Evolutionary conservation across 2,113 vertebrate genomes (phyloP), one percentile per base, ranked within the genome.

Genomic region (Syngnathus scovelli): DNA sequence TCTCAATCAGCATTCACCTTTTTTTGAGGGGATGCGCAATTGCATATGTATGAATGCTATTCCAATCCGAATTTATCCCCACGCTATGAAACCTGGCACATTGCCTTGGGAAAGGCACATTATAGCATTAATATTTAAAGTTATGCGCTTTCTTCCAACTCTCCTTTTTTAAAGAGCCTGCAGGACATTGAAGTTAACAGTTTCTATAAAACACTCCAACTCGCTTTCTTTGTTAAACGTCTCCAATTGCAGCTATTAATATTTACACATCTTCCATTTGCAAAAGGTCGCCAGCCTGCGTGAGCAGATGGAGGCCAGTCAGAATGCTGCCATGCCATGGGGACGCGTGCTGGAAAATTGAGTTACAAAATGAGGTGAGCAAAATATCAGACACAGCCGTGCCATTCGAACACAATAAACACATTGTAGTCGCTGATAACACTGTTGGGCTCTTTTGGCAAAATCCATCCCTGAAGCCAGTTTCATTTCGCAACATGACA

Each of bases 241-340:
- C 18, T 61, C 36, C 18, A 18, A 38, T 65, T 77, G 61, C 59
- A 73, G 64, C 4, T 37, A 7, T 71, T 70, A 9, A 36, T 71
- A 54, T 67, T 71, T 68, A 77, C 39, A 67, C 54, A 71, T 70
- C 4, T 56, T 52, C 61, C 55, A 66, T 75, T 75, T 78, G 23
- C 52, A 23, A 71, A 75, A 75, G 67, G 76, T 84, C 60, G 11
- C 63, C 48, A 70, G 64, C 54, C 66, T 58, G 82, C 61, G 65
- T 67, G 62, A 86, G 72, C 82, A 89, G 88, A 88, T 88, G 85
- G 85, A 85, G 78, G 69, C 54, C 36, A 77, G 75, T 84, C 54
- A 75, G 79, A 85, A 71, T 63, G 56, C 71, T 60, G 61, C 81
- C 70, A 78, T 81, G 78, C 70, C 62, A 80, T 64, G 71, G 71